Evolutionary conservation across 2,113 vertebrate genomes (phyloP).

Genomic region (Gambusia holbrooki): DNA sequence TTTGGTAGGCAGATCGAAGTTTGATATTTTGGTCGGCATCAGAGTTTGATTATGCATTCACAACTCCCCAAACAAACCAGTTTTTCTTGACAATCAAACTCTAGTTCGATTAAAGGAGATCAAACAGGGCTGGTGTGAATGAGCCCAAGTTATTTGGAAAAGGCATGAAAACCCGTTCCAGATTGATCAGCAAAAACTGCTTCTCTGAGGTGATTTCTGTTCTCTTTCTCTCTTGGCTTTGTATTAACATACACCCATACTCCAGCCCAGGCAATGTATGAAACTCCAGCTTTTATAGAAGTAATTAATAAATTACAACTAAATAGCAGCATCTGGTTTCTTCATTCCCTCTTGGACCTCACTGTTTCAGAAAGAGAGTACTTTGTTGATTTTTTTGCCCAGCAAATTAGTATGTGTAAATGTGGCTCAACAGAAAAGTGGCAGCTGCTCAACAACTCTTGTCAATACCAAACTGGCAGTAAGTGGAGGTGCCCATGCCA

Average conservation of each 20-base stretch:
- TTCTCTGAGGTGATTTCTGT: not conserved
- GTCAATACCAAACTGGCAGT: constrained; percentile 70
- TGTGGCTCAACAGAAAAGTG: constrained; percentile 49
- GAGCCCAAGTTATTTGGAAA: not conserved
- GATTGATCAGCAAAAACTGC: not conserved
- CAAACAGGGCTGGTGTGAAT: not conserved
- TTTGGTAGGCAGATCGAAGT: too few relatives aligned
- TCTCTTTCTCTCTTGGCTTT: too few relatives aligned
- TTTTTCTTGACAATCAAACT: too few relatives aligned
- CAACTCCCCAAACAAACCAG: too few relatives aligned
- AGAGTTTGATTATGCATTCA: too few relatives aligned
- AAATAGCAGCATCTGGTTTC: not conserved
- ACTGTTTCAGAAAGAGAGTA: not conserved
- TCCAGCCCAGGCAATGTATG: not conserved
- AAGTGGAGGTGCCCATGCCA: constrained; percentile 60
- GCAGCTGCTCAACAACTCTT: constrained; percentile 67
- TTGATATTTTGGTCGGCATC: too few relatives aligned
- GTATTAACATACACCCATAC: not conserved
- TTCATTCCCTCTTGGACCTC: not conserved
- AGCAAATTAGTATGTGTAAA: constrained; percentile 5
- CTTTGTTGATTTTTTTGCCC: not conserved
- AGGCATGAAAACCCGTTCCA: not conserved
- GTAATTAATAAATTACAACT: not conserved
- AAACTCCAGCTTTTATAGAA: not conserved
- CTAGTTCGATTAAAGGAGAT: too few relatives aligned